These are phyloP conservation scores for Parotocinclus haroldoi DNA, from an alignment of 2,797 vertebrate species.

Conservation along the genomic window DNA sequence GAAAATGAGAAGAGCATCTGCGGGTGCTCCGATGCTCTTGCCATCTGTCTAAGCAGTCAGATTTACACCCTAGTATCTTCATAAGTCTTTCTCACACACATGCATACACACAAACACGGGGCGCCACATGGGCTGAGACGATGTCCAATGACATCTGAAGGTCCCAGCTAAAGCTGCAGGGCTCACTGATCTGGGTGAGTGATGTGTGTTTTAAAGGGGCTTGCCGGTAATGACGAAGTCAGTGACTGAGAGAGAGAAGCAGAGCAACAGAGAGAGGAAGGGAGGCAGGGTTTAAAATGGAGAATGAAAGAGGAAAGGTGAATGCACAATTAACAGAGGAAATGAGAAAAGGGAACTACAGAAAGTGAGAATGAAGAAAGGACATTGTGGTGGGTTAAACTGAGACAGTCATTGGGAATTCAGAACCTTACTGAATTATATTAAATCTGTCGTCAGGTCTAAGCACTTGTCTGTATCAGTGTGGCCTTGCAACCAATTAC, in stretches of 20 bases:
- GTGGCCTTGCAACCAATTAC: conserved; percentile 76
- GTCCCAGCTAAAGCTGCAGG: conserved; percentile 68
- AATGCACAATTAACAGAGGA: neutral
- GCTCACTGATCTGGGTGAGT: conserved; percentile 69
- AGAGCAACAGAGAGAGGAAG: conserved; percentile 43
- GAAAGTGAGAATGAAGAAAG: conserved; percentile 45
- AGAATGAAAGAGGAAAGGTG: neutral
- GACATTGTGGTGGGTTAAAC: conserved; percentile 62
- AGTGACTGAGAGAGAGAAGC: neutral
- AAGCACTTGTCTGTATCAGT: conserved; percentile 80
- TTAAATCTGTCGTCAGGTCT: conserved; percentile 76
- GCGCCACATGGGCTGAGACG: conserved; percentile 69
- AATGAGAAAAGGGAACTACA: neutral
- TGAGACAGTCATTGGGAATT: conserved; percentile 78
- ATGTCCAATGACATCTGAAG: conserved; percentile 80
- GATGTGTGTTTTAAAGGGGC: conserved; percentile 66
- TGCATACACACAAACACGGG: conserved; percentile 44
- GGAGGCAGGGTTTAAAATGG: neutral
- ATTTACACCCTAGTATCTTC: conserved; percentile 81
- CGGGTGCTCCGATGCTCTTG: conserved; percentile 66
- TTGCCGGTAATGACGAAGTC: conserved; percentile 53
- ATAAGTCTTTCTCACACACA: conserved; percentile 67
- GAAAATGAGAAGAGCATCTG: conserved; percentile 75
- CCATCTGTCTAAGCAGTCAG: conserved; percentile 80
- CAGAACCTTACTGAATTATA: conserved; percentile 75